Conservation (phyloP, 1,140 invertebrate species). For the Drosophila suzukii region DNA sequence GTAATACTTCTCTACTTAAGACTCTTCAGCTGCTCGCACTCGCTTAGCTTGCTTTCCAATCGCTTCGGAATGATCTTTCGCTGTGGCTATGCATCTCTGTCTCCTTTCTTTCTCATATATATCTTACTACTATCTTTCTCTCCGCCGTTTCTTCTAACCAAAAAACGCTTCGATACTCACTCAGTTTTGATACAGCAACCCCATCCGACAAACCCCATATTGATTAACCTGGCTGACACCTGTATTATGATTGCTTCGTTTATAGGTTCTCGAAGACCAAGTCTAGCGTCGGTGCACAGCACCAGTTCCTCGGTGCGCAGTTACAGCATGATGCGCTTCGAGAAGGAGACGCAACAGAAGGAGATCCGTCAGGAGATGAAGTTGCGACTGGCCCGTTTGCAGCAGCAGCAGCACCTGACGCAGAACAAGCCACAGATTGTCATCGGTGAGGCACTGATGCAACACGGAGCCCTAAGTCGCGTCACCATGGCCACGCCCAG, state of each 20-base stretch:
- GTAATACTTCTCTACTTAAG: background rate
- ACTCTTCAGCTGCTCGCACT: conserved; percentile 24
- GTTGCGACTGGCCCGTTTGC: conserved; percentile 88
- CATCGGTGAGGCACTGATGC: conserved; percentile 74
- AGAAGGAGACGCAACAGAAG: conserved; percentile 91
- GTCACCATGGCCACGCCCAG: conserved; percentile 88
- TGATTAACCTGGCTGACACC: background rate
- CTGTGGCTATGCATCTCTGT: conserved; percentile 38
- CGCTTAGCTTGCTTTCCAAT: conserved; percentile 36
- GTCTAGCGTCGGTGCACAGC: conserved; percentile 92
- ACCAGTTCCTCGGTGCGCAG: conserved; percentile 91
- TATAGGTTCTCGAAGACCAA: conserved; percentile 92
- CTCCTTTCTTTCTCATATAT: conserved; percentile 7
- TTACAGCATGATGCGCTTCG: conserved; percentile 90
- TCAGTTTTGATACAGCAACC: conserved; percentile 39
- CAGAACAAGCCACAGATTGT: conserved; percentile 83
- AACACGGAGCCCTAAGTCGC: conserved; percentile 69
- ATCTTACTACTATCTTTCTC: conserved; percentile 23
- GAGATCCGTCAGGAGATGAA: conserved; percentile 90
- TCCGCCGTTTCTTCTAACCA: conserved; percentile 35
- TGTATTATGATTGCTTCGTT: background rate
- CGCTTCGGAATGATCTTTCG: conserved; percentile 41
- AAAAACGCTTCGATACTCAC: conserved; percentile 47
- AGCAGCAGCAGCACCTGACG: conserved; percentile 82
- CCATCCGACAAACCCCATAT: conserved; percentile 3